Evolutionary conservation across 2,797 vertebrate genomes (phyloP), one percentile per base, ranked within the genome.

Genomic region (Spheniscus humboldti): DNA sequence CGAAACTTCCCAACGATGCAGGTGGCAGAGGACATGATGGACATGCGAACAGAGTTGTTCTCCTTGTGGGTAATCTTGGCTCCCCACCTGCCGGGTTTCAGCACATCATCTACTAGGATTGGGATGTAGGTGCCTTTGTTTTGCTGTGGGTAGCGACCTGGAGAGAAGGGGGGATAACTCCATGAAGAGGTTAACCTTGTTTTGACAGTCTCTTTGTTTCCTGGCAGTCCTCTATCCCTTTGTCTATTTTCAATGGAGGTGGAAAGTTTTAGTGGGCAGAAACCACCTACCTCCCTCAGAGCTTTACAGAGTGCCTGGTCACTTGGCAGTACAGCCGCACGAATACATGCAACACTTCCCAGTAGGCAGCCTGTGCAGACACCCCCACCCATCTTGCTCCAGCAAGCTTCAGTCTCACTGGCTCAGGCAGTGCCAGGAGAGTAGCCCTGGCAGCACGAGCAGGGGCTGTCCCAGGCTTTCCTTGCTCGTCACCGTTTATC

Each of bases 71-170:
- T 80, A 57, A 99, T 82, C 82, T 98, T 98, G 48, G 99, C 98
- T 16, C 95, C 97, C 99, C 99, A 99, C 66, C 97, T 66, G 11
- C 97, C 98, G 7, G 97, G 98, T 90, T 97, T 96, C 12, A 98
- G 97, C 11, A 98, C 98, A 6, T 96, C 84, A n/a, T 97, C 98
- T 19, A 98, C 30, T 41, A 98, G 98, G 27, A 99, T 96, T 0
- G 98, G 99, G 39, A 99, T 97, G 90, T 99, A 99, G 60, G 99
- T 99, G 50, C 99, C 99, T 96, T 99, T 99, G 92, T 98, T 99
- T 97, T 97, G 98, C 83, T 99, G 98, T 37, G 99, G 99, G 66
- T 98, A 99, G 71, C 98, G 96, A 62, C 99, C 99, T 99, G 90
- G 28, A 86, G n/a, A 93, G 24, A 83, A n/a, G 8, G 24, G 22